Percentiles rank a stretch among this genome's conserved stretches.
phyloP scores from a whole-genome alignment of 2,113 vertebrate species.

The Zingel zingel region DNA sequence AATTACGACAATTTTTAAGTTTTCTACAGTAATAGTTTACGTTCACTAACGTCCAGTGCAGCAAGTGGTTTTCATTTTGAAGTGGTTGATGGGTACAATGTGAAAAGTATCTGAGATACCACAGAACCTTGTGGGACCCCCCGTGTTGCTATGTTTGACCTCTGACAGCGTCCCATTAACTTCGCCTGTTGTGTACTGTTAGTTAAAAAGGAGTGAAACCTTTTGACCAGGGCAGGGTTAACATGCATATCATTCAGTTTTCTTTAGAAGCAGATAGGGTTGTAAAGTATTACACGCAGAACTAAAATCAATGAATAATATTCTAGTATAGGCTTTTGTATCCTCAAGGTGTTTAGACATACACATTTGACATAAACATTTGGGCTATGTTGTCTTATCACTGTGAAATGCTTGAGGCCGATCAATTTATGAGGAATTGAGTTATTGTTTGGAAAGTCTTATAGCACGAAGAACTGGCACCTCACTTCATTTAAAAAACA shows the following conservation, averaged over 20 bases:
- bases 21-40: no score
- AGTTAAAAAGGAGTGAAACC: background rate
- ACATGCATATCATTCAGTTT: no score
- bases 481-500: background rate
- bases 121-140: background rate
- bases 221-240: background rate
- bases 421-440: background rate
- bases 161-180: background rate
- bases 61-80: no score
- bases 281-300: background rate
- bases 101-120: background rate
- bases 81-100: background rate
- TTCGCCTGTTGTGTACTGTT: background rate
- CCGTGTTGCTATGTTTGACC: background rate
- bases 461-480: no score
- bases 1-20: no score
- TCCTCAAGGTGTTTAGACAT: no score
- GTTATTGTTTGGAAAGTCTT: background rate
- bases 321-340: no score
- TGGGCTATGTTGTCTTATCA: background rate
- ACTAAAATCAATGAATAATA: background rate
- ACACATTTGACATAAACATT: no score
- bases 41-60: no score
- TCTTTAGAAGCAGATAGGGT: no score
- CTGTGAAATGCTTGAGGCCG: background rate